These are phyloP conservation scores for Dascillus cervinus DNA, from an alignment of 2,888 invertebrate genomes.

Conservation along the genomic window DNA sequence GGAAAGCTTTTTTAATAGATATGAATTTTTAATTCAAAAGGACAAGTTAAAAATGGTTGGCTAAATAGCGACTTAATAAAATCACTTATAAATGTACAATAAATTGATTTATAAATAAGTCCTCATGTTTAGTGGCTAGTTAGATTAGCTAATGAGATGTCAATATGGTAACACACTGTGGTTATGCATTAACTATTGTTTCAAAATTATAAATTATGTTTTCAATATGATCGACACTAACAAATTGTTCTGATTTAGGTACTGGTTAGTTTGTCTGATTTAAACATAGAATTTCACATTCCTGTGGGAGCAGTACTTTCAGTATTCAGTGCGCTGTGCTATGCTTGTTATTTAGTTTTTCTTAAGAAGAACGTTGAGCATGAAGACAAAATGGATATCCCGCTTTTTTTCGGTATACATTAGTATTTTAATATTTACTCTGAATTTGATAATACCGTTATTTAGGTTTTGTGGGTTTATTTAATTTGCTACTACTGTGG, in stretches of 20 bases:
- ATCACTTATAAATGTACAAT: too few species aligned
- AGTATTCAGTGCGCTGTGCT: constrained; percentile 79
- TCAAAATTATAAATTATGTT: constrained; percentile 2
- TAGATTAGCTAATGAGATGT: too few species aligned
- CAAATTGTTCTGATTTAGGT: constrained; percentile 46
- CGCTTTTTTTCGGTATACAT: constrained; percentile 83
- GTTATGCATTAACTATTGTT: too few species aligned
- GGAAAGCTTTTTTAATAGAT: too few species aligned
- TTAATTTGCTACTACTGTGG: constrained; percentile 83
- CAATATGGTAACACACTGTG: too few species aligned
- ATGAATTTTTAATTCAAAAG: too few species aligned
- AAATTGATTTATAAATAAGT: too few species aligned
- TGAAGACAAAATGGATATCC: constrained; percentile 90
- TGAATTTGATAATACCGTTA: too few species aligned
- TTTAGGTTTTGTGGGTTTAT: constrained; percentile 87
- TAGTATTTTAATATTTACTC: constrained; percentile 9
- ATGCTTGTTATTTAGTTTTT: constrained; percentile 84
- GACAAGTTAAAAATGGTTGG: too few species aligned
- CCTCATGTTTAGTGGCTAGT: too few species aligned
- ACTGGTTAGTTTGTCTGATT: constrained; percentile 69
- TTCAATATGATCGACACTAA: constrained; percentile 2
- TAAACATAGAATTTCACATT: constrained; percentile 56
- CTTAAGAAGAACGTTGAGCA: constrained; percentile 79
- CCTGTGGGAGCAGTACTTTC: constrained; percentile 75
- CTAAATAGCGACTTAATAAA: too few species aligned